Conservation (phyloP, 1,140 invertebrate genomes). For the Xylocopa sonorina region DNA sequence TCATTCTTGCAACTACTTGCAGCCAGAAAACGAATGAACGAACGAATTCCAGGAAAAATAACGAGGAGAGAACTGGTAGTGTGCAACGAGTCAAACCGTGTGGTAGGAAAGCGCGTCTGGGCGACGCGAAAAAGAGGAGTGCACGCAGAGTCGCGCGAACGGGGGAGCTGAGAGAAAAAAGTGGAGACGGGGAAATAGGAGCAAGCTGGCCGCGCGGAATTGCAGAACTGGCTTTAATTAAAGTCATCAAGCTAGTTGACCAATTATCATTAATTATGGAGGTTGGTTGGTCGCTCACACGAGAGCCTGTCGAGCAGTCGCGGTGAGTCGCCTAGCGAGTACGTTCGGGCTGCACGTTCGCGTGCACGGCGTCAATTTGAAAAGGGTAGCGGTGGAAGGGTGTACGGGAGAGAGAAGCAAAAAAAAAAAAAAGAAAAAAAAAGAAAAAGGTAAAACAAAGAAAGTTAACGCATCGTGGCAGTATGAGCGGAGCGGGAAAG, state of each 20-base stretch:
- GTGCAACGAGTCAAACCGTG: too few species aligned
- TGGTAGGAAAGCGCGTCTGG: too few species aligned
- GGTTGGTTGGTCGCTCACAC: conserved; percentile 53
- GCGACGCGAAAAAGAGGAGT: not conserved
- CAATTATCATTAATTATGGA: conserved; percentile 72
- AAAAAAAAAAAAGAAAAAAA: not conserved
- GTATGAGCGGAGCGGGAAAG: not conserved
- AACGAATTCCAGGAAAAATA: too few species aligned
- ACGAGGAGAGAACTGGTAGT: too few species aligned
- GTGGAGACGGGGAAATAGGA: conserved; percentile 37
- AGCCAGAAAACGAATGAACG: not conserved
- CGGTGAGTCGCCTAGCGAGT: conserved; percentile 5
- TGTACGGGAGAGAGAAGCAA: not conserved
- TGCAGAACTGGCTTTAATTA: conserved; percentile 67
- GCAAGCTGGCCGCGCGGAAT: conserved; percentile 40
- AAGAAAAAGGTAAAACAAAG: not conserved
- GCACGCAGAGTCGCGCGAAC: too few species aligned
- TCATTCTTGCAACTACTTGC: too few species aligned
- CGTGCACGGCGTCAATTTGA: conserved; percentile 25
- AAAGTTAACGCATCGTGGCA: too few species aligned
- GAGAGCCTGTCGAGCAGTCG: conserved; percentile 36
- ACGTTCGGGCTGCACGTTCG: conserved; percentile 46
- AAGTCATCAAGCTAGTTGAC: conserved; percentile 72
- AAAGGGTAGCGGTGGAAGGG: not conserved
- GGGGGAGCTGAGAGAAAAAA: not conserved